These are phyloP conservation scores for Ganaspis sp. DNA, from an alignment of 1,140 invertebrate genomes.

Conservation along the genomic window DNA sequence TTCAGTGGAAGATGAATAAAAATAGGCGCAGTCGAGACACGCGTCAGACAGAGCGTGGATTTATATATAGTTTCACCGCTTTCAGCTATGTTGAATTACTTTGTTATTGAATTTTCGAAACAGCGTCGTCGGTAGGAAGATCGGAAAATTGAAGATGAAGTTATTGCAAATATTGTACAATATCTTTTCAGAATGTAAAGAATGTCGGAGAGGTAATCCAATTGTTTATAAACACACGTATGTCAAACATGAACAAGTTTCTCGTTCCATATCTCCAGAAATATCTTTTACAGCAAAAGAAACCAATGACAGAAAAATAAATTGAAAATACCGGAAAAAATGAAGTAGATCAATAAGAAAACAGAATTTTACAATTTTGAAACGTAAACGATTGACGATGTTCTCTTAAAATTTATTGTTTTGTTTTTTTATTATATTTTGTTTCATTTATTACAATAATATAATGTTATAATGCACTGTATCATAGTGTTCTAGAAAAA, in stretches of 20 bases:
- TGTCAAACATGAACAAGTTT: neutral
- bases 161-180: slow-evolving; percentile 3
- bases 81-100: slow-evolving; percentile 12
- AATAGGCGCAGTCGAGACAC: neutral
- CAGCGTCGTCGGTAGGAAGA: neutral
- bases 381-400: too few species aligned
- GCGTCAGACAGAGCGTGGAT: neutral
- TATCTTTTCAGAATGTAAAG: neutral
- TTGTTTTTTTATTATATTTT: too few species aligned
- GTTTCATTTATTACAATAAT: too few species aligned
- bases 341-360: too few species aligned
- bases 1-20: neutral
- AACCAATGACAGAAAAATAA: neutral
- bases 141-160: neutral
- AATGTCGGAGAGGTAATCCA: neutral
- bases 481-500: too few species aligned
- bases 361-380: too few species aligned
- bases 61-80: slow-evolving; percentile 7
- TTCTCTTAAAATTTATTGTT: too few species aligned
- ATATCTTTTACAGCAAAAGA: neutral
- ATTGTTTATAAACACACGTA: neutral
- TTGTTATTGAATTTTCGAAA: slow-evolving; percentile 11
- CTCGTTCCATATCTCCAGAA: neutral
- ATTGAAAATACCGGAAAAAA: neutral
- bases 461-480: too few species aligned